Base-by-base conservation (phyloP, 2,888 invertebrate genomes). In the Sericinus montela region DNA sequence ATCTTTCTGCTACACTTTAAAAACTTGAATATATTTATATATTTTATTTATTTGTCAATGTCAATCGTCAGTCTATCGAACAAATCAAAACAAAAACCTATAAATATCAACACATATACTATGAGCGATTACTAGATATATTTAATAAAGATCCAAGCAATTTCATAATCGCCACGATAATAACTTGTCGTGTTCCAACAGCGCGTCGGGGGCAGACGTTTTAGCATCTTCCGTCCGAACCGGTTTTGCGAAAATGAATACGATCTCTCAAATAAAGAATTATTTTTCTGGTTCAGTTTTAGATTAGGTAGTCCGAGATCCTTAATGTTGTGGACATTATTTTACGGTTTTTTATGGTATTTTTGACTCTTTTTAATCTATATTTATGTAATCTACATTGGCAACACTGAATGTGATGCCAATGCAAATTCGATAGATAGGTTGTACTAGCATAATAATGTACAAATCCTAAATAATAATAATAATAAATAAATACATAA, bases 211-310 rank as follows among this genome's bases (percentile, higher is more conserved):
- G n/a, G n/a, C 57, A 52, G 38, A 50, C 50, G 63, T 69, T 76
- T 25, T 73, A 68, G 72, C 72, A 65, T 67, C 69, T 72, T 75
- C 80, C 73, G 72, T 45, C 52, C 49, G 60, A 74, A 81, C 82
- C 70, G 60, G 80, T 80, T 75, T 53, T 54, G 52, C 41, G 43
- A 54, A 55, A 55, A 51, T 30, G 37, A 32, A 16, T 35, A 14
- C 28, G 15, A 40, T 32, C 35, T n/a, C n/a, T n/a, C 11, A 32
- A 32, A 32, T 11, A 28, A 35, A 28, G 40, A 11, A 32, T 42
- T 48, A 48, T 37, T 42, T 28, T 23, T 32, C 19, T 11, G 14
- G 19, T 30, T 36, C 6, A 30, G 36, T 37, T 42, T 48, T 43
- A 38, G 13, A 29, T 42, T 7, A 25, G 14, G 25, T 14, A 32